Percentiles rank a stretch among this genome's conserved stretches.
These are phyloP conservation scores for Eremobia ochroleuca DNA, from an alignment of 2,888 invertebrate species.

Conservation along the genomic window DNA sequence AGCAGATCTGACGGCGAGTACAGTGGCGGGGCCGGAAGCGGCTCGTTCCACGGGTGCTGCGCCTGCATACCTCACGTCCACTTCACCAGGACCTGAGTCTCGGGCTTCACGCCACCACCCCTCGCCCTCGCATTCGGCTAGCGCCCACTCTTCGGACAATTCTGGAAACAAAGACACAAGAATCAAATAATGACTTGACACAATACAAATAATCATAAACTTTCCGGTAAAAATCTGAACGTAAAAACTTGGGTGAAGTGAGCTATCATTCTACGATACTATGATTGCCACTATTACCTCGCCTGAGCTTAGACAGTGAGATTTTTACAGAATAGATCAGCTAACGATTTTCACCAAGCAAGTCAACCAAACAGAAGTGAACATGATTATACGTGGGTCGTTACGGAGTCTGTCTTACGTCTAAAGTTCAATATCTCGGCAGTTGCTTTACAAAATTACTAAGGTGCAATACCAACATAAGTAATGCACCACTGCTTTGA, in stretches of 20 bases:
- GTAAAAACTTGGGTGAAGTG: too few species aligned
- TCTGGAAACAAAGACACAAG: constrained; percentile 83
- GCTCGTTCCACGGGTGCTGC: constrained; percentile 94
- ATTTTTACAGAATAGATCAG: too few species aligned
- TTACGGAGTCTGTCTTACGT: neutral
- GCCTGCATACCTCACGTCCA: constrained; percentile 95
- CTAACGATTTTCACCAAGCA: neutral
- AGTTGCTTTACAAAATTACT: neutral
- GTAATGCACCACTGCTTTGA: neutral
- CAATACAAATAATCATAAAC: neutral
- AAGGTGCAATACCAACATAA: neutral
- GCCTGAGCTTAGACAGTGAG: too few species aligned
- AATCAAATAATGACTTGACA: neutral
- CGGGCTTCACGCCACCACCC: constrained; percentile 88
- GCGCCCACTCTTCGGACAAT: constrained; percentile 92
- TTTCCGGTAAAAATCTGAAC: too few species aligned
- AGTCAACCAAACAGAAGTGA: neutral
- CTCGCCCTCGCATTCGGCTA: constrained; percentile 92
- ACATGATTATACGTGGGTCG: neutral
- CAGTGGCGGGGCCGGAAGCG: constrained; percentile 94
- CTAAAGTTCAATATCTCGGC: neutral
- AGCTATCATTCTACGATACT: too few species aligned
- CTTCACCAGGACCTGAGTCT: constrained; percentile 91
- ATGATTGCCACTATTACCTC: too few species aligned
- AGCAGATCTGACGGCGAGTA: constrained; percentile 95